These are phyloP conservation scores for Drosophila suboccidentalis DNA, from an alignment of 2,888 invertebrate genomes.

Conservation along the genomic window DNA sequence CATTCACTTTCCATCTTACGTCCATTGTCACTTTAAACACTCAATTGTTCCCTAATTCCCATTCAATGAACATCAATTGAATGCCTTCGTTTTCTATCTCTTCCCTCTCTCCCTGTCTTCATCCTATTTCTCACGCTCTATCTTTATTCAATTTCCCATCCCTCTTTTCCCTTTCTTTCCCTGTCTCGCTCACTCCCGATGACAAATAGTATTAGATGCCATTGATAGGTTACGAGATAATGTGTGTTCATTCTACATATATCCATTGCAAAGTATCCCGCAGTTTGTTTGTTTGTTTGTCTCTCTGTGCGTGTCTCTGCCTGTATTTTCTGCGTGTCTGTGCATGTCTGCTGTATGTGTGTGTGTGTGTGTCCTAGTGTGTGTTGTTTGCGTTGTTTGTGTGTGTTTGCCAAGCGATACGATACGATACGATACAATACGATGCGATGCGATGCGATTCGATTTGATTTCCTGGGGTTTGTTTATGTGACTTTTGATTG, in stretches of 20 bases:
- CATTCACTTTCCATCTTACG: not conserved
- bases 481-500: constrained; percentile 50
- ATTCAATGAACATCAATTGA: constrained; percentile 21
- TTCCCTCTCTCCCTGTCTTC: not conserved
- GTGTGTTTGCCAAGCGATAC: constrained; percentile 29
- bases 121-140: not conserved
- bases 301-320: constrained; percentile 12
- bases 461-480: constrained; percentile 56
- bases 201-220: constrained; percentile 35
- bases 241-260: constrained; percentile 30
- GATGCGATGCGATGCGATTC: constrained; percentile 35
- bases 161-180: not conserved
- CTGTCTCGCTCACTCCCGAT: not conserved
- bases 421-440: constrained; percentile 24
- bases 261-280: constrained; percentile 28
- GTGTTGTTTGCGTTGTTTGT: constrained; percentile 32
- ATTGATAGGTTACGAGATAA: constrained; percentile 41
- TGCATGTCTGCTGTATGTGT: constrained; percentile 20
- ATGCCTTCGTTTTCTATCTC: not conserved
- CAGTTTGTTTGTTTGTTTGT: constrained; percentile 14
- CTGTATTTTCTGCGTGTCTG: constrained; percentile 11
- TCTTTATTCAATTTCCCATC: not conserved
- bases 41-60: constrained; percentile 1
- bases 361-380: constrained; percentile 19
- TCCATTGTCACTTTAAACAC: constrained; percentile 2